phyloP scores from a whole-genome alignment of 2,797 vertebrate species.

The Lophius americanus region DNA sequence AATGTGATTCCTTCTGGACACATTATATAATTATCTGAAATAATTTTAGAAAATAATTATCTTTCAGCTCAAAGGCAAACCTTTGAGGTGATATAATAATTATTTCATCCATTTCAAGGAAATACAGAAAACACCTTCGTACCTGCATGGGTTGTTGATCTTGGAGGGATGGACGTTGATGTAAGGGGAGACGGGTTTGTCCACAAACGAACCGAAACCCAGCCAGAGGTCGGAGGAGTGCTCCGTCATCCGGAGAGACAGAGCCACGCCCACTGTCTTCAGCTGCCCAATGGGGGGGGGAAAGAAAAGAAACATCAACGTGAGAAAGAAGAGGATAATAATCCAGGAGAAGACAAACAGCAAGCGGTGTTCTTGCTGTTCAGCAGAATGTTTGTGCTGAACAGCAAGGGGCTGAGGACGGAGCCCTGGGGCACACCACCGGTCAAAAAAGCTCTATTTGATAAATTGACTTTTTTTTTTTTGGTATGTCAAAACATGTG shows the following conservation, averaged over 20 bases:
- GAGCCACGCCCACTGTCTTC: conserved; percentile 90
- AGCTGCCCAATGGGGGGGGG: conserved; percentile 64
- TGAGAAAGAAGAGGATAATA: not conserved
- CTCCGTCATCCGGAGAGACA: conserved; percentile 91
- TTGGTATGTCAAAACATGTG: too few relatives aligned
- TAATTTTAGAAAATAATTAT: too few relatives aligned
- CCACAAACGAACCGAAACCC: conserved; percentile 97
- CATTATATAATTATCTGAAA: too few relatives aligned
- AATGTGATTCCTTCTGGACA: too few relatives aligned
- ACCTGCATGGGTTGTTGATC: conserved; percentile 97
- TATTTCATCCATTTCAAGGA: not conserved
- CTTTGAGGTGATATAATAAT: not conserved
- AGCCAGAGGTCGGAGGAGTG: conserved; percentile 92
- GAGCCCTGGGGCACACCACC: too few relatives aligned
- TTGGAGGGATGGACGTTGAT: conserved; percentile 95
- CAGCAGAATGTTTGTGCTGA: too few relatives aligned
- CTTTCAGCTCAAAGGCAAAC: too few relatives aligned
- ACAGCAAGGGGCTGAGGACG: too few relatives aligned
- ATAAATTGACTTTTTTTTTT: too few relatives aligned
- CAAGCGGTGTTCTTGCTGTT: too few relatives aligned
- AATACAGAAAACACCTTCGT: conserved; percentile 6
- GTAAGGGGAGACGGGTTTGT: conserved; percentile 98
- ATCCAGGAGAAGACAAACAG: not conserved
- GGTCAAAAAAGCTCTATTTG: too few relatives aligned
- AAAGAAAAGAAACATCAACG: too few relatives aligned